Base-by-base conservation (phyloP, 64 coral and sea anemone genomes). In the Pocillopora damicornis region DNA sequence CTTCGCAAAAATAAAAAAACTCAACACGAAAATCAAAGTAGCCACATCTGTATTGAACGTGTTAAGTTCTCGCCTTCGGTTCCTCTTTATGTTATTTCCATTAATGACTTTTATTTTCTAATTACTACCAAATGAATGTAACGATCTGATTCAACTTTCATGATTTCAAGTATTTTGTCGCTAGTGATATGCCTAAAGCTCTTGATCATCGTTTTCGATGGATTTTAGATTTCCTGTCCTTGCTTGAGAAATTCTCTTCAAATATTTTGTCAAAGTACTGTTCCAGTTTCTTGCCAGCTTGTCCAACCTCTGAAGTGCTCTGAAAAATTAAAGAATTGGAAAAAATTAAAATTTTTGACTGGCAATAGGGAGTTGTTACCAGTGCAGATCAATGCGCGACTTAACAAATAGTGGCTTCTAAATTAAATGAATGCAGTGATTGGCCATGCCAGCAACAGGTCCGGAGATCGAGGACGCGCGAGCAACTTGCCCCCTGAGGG, bases 251-350 rank as follows among this genome's bases (percentile, higher is more conserved):
- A 56, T 79, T 62, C 5, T 91, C 74, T 6, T 86, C 71, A 26
- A 86, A 38, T 22, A 91, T 81, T 35, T 85, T 67, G 37, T 91
- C 38, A 16, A 91, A 91, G 25, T 66, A 60, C 16, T 86, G 86
- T 14, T 76, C 63, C 9, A 91, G 75, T 17, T 62, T 78, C 30
- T 86, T 63, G 25, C 81, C 89, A 56, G 89, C 58, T 14, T 86
- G 73, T 16, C 89, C 89, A 45, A 78, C 81, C 10, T 86, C 73
- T 23, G 89, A 78, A 38, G 73, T 58, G 35, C 76, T 83, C 89
- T 91, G 75, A 22, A 78, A 88, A 12, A 76, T 17, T 62, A 89
- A 14, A 74, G 45, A 17, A 23, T 9, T 34, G 25, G 7, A 7
- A 51, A 51, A 51, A 51, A 51, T 51, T 51, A 51, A 51, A 51